phyloP scores from a whole-genome alignment of 2,888 invertebrate species.

The Leptinotarsa juncta region DNA sequence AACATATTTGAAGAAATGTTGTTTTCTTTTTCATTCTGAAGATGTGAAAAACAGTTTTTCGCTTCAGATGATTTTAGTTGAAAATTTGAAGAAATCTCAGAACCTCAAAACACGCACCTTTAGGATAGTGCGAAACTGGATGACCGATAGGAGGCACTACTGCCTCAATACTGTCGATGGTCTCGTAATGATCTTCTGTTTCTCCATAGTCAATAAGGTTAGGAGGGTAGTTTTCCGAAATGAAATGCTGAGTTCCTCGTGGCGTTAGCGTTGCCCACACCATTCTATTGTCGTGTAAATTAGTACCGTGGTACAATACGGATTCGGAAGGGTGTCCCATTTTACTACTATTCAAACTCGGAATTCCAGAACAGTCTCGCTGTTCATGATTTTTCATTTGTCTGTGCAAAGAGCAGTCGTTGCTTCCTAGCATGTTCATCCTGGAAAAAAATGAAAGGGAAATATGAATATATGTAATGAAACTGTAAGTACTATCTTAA shows the following conservation, averaged over 20 bases:
- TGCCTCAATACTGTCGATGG: constrained; percentile 68
- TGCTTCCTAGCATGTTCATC: constrained; percentile 70
- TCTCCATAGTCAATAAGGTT: constrained; percentile 68
- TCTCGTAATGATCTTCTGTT: constrained; percentile 77
- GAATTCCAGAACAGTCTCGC: constrained; percentile 60
- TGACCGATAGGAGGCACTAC: constrained; percentile 21
- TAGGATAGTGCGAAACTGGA: constrained; percentile 37
- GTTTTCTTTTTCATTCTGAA: too few relatives aligned
- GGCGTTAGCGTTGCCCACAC: constrained; percentile 88
- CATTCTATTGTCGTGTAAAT: constrained; percentile 62
- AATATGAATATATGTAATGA: background rate
- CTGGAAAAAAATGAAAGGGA: constrained; percentile 52
- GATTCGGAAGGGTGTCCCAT: constrained; percentile 61
- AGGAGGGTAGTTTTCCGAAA: constrained; percentile 74
- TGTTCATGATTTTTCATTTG: constrained; percentile 63
- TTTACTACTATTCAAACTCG: constrained; percentile 65
- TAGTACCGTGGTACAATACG: constrained; percentile 58
- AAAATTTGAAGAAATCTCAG: constrained; percentile 8
- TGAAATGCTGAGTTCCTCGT: constrained; percentile 82
- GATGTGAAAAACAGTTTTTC: background rate
- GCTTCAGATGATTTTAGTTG: background rate
- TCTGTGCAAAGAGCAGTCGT: constrained; percentile 68
- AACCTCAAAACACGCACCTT: constrained; percentile 34
- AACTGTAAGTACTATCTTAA: background rate
- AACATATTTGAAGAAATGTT: too few relatives aligned